Base-by-base conservation (phyloP, 1,140 invertebrate species). In the Neodiprion fabricii region DNA sequence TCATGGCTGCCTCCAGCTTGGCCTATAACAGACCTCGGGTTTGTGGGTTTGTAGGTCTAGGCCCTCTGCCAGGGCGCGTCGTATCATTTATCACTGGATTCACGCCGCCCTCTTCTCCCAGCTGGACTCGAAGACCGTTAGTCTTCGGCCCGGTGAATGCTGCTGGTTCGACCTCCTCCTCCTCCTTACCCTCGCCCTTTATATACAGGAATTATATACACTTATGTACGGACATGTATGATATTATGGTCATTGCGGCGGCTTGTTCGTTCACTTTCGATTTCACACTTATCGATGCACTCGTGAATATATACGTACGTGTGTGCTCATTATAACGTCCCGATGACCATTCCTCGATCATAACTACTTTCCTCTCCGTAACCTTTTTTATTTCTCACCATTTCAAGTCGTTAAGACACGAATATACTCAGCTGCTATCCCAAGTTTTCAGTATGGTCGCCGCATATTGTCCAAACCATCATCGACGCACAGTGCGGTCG, bases 61-160 rank as follows among this genome's bases (percentile, higher is more conserved):
- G 82, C 79, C 81, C 79, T 79, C 74, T 72, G 67, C 50, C 75
- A n/a, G 75, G 72, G 66, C 71, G 74, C 75, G 72, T 80, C 76
- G 80, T 83, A 84, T 88, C 86, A 88, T 87, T 88, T 87, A 87
- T 88, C 86, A 86, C 73, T 73, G 67, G 72, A 77, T 76, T 80
- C 79, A 81, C 78, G 81, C 75, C 82, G 80, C 81, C 79, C 84
- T 75, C 78, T 79, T 81, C 78, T 80, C 81, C 73, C 11, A 47
- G 67, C 11, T 21, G 21, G 40, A 69, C 40, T 21, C 67, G 21
- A 69, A 23, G 67, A 69, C 67, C 67, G 67, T 69, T 69, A 69
- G 21, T 69, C 67, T 69, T 69, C 67, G 11, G 67, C 67, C 12
- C 14, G 61, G 67, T 21, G 67, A 69, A 69, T 69, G 67, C 67